A percentile compares a stretch with the other conserved stretches of the same genome.
Conservation (phyloP, 92 coral and sea anemone genomes). For the Palythoa grandiflora region DNA sequence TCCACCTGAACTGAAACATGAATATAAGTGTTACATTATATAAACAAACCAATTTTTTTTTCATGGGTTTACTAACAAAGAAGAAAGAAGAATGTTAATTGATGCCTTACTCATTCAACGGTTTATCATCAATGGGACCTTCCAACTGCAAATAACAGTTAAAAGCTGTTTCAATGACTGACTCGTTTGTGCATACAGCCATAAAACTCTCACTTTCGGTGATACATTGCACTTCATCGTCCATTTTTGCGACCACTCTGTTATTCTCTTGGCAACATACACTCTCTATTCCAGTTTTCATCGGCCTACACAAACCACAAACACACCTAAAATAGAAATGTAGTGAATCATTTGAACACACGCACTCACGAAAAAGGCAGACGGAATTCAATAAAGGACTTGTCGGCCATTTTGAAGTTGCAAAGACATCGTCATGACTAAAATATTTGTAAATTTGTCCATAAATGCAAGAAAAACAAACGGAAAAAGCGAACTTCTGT, state of each 20-base stretch:
- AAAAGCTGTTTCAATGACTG: conserved; percentile 21
- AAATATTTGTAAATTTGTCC: neutral
- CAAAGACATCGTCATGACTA: neutral
- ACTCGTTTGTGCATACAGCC: conserved; percentile 16
- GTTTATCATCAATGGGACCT: conserved; percentile 32
- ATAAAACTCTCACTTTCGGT: conserved; percentile 10
- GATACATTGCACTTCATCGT: neutral
- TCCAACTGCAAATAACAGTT: conserved; percentile 24
- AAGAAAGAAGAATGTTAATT: neutral
- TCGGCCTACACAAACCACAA: conserved; percentile 21
- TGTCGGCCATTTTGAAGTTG: neutral
- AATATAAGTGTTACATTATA: too few relatives aligned
- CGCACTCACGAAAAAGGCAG: neutral
- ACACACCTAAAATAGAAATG: conserved; percentile 1
- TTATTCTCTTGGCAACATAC: conserved; percentile 3
- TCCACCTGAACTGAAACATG: too few relatives aligned
- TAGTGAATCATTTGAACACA: neutral
- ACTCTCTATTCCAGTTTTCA: conserved; percentile 18
- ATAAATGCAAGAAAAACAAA: neutral
- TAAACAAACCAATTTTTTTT: too few relatives aligned
- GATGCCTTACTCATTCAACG: conserved; percentile 15
- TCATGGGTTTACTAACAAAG: too few relatives aligned
- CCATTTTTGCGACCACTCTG: conserved; percentile 16
- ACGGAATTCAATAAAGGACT: neutral
- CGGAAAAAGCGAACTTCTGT: neutral